A percentile compares a stretch with the other conserved stretches of the same genome.
Evolutionary conservation across 2,888 invertebrate genomes (phyloP).

Genomic region (Sinopyrophorus schimmeli): DNA sequence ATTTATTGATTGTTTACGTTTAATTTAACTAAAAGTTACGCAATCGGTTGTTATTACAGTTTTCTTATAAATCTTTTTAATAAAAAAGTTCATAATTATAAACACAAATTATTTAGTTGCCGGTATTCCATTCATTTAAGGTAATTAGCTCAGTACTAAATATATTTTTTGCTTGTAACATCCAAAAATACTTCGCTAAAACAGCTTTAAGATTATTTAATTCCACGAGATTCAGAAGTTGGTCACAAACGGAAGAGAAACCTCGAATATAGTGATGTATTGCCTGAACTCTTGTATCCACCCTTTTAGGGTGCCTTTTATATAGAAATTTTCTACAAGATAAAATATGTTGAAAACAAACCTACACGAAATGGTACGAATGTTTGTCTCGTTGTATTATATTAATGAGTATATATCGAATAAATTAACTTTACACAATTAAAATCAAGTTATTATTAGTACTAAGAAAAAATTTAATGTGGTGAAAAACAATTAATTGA

Average conservation of each 20-base stretch:
- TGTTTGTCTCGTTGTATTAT: constrained; percentile 19
- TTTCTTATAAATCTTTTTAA: no score
- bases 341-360: constrained; percentile 30
- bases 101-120: no score
- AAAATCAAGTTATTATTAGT: constrained; percentile 11
- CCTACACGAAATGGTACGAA: constrained; percentile 31
- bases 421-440: constrained; percentile 22
- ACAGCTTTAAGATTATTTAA: constrained; percentile 28
- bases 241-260: constrained; percentile 33
- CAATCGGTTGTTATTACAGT: no score
- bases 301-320: constrained; percentile 30
- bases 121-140: no score
- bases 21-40: no score
- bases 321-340: constrained; percentile 31
- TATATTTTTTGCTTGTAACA: no score
- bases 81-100: no score
- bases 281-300: constrained; percentile 33
- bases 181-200: constrained; percentile 24
- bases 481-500: constrained; percentile 6
- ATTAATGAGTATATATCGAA: constrained; percentile 22
- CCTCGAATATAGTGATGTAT: constrained; percentile 34
- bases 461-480: constrained; percentile 7
- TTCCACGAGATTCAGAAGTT: constrained; percentile 28
- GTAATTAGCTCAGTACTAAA: no score
- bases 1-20: no score